These are phyloP conservation scores for Cydia strobilella DNA, from an alignment of 1,140 invertebrate species.

Conservation along the genomic window DNA sequence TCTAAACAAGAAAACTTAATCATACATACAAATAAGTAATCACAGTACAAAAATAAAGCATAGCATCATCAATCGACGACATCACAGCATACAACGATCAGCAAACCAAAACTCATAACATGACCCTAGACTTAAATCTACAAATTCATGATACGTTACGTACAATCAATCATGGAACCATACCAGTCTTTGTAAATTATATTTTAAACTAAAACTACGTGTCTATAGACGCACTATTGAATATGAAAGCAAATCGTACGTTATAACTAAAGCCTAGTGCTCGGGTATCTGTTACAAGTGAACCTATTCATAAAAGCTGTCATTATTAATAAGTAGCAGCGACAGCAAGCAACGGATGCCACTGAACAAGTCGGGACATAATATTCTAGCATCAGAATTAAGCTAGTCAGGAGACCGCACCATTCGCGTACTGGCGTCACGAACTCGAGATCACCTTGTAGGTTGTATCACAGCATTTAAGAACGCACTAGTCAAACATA, in stretches of 20 bases:
- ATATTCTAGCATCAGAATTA: slow-evolving; percentile 27
- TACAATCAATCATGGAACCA: slow-evolving; percentile 26
- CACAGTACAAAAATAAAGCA: slow-evolving; percentile 79
- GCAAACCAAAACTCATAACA: slow-evolving; percentile 54
- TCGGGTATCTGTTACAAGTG: background rate
- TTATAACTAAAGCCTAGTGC: background rate
- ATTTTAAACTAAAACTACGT: slow-evolving; percentile 32
- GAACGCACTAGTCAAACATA: slow-evolving; percentile 32
- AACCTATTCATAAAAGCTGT: slow-evolving; percentile 4
- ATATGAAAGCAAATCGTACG: slow-evolving; percentile 9
- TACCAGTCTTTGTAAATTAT: slow-evolving; percentile 32
- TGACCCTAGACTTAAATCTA: slow-evolving; percentile 38
- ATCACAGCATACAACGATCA: slow-evolving; percentile 71
- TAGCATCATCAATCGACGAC: slow-evolving; percentile 69
- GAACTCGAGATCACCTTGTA: slow-evolving; percentile 36
- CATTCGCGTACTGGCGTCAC: slow-evolving; percentile 15
- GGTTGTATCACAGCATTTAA: slow-evolving; percentile 38
- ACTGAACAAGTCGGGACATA: background rate
- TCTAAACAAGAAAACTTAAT: slow-evolving; percentile 57
- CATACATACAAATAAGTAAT: slow-evolving; percentile 71
- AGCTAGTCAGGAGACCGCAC: slow-evolving; percentile 5
- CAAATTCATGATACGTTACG: slow-evolving; percentile 31
- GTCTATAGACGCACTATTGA: slow-evolving; percentile 9
- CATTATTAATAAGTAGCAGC: background rate
- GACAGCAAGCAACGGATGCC: background rate